Conservation (phyloP, 2,888 invertebrate species). For the Eulithis testata region DNA sequence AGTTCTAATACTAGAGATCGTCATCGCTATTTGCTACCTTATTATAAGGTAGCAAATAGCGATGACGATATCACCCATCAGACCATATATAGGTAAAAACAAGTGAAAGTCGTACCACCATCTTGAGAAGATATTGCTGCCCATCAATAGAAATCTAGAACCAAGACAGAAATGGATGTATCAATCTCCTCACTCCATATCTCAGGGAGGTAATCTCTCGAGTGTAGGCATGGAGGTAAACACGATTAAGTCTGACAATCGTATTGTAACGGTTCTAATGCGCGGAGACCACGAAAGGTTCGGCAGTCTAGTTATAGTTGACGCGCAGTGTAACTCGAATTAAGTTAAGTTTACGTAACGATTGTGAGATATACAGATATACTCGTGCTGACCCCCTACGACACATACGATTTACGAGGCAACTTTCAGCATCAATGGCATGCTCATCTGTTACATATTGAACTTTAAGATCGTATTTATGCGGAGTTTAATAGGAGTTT, state of each 20-base stretch:
- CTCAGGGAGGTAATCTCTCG: constrained; percentile 30
- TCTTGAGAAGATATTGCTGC: background rate
- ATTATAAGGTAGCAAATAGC: no score
- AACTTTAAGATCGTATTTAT: constrained; percentile 46
- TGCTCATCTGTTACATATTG: constrained; percentile 54
- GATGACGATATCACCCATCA: no score
- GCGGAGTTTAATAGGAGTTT: constrained; percentile 45
- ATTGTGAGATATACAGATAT: no score
- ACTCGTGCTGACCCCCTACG: constrained; percentile 26
- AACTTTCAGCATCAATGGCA: constrained; percentile 51
- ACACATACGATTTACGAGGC: constrained; percentile 59
- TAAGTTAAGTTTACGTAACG: no score
- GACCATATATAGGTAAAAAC: no score
- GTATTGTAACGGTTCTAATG: no score
- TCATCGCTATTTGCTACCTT: no score
- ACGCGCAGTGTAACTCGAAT: no score
- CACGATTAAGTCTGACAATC: no score
- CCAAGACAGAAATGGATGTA: constrained; percentile 12
- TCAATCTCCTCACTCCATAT: constrained; percentile 27
- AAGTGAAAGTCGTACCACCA: background rate
- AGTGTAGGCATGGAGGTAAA: constrained; percentile 29
- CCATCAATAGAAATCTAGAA: background rate
- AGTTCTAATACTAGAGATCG: no score
- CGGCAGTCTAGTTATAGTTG: no score
- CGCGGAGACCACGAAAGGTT: no score